Percentiles rank a stretch among this genome's conserved stretches.
phyloP scores from a whole-genome alignment of 1,140 invertebrate genomes.

The Panulirus ornatus region DNA sequence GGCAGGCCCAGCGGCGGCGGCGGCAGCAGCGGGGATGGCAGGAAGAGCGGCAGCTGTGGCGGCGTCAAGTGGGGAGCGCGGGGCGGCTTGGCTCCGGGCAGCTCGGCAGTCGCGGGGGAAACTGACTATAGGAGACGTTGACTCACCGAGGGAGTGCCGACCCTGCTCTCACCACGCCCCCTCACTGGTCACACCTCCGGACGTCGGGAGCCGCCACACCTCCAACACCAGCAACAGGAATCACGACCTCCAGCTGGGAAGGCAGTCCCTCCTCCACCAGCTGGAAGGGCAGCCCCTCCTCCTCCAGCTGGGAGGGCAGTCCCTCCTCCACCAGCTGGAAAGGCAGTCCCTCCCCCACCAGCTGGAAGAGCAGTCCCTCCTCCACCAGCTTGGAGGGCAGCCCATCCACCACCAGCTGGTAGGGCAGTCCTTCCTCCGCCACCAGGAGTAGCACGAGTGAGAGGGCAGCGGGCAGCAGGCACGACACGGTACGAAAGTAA shows the following conservation, averaged over 20 bases:
- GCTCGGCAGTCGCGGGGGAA: constrained; percentile 34
- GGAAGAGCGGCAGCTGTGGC: not conserved
- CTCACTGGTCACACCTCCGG: not conserved
- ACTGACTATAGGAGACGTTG: constrained; percentile 15
- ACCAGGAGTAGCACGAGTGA: too few relatives aligned
- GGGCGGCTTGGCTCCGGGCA: constrained; percentile 23
- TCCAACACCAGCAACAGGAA: not conserved
- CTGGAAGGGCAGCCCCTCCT: too few relatives aligned
- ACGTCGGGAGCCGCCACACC: too few relatives aligned
- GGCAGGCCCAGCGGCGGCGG: not conserved
- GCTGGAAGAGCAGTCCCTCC: too few relatives aligned
- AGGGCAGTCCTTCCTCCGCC: too few relatives aligned
- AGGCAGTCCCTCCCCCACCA: too few relatives aligned
- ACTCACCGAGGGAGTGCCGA: not conserved
- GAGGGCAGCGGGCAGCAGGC: too few relatives aligned
- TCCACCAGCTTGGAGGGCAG: too few relatives aligned
- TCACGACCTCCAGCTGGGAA: too few relatives aligned
- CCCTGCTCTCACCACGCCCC: not conserved
- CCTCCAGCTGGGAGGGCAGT: not conserved
- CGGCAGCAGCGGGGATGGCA: not conserved
- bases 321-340: too few relatives aligned
- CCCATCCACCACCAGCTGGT: too few relatives aligned
- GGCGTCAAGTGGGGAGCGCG: not conserved
- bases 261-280: not conserved
- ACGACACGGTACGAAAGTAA: too few relatives aligned